Base-by-base conservation (phyloP, 2,888 invertebrate species). In the Cantharis rufa region DNA sequence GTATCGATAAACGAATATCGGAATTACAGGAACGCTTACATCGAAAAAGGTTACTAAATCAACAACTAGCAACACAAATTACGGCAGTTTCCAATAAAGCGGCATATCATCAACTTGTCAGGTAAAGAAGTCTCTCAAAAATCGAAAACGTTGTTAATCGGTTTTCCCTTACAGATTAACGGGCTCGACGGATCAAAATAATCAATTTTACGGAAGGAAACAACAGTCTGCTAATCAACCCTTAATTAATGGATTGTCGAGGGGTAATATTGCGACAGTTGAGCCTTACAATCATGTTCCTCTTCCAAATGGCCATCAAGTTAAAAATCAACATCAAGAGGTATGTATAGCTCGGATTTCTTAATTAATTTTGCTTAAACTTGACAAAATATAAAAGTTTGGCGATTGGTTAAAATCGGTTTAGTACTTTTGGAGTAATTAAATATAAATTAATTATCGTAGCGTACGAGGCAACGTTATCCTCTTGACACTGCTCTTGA, bases 1-100 rank as follows among this genome's bases (percentile, higher is more conserved):
- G 95, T 83, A 96, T 98, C 86, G 98, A 98, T 90, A 93, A 96
- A 84, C 91, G 97, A 83, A 98, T 98, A 85, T 95, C 96, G 63
- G 98, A 98, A 87, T 91, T 98, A 71, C 98, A 98, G 88, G 96
- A 96, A 83, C 91, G 98, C 71, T 89, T 98, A 83, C 95, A 97
- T 85, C 92, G 96, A 82, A 97, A 97, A 87, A 91, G 97, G 80
- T 92, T 96, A 76, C 91, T 96, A 82, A 97, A 97, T 88, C 92
- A 93, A 85, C 93, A 94, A 85, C 88, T 93, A 86, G 92, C 92
- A 77, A 91, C 90, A 82, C 92, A 93, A 83, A 90, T 92, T 78
- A 90, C 88, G 71, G 89, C 89, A 10, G 86, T 87, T 4, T 87
- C 88, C n/a, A 88, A 89, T 75, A 88, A 88, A 81, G 87, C 88